A percentile compares a stretch with the other conserved stretches of the same genome.
Conservation (phyloP, 2,888 invertebrate genomes). For the Tolmerus cingulatus region DNA sequence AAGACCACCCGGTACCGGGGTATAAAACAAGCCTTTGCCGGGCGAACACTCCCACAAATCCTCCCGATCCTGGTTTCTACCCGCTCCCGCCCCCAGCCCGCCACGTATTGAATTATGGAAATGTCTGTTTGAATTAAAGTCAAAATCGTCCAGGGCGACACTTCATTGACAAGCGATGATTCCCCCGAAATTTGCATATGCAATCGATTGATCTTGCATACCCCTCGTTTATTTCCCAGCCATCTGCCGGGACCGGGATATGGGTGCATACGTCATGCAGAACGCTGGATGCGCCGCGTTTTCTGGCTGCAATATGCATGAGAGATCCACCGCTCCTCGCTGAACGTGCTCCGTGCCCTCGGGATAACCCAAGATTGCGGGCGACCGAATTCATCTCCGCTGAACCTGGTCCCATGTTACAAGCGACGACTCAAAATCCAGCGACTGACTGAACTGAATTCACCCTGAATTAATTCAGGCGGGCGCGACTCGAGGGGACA, state of each 20-base stretch:
- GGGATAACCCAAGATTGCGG: conserved; percentile 11
- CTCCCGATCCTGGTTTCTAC: neutral
- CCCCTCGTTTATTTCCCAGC: conserved; percentile 35
- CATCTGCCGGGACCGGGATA: conserved; percentile 1
- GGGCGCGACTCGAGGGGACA: neutral
- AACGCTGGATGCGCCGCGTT: neutral
- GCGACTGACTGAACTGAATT: conserved; percentile 1
- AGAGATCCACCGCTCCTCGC: neutral
- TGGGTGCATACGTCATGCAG: neutral
- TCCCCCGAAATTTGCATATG: conserved; percentile 40
- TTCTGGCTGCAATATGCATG: neutral
- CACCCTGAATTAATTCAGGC: conserved; percentile 11
- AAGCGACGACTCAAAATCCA: conserved; percentile 10
- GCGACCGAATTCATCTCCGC: conserved; percentile 36
- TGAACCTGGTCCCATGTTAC: neutral
- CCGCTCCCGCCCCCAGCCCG: neutral
- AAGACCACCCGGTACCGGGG: neutral
- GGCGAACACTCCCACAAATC: neutral
- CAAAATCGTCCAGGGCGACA: conserved; percentile 27
- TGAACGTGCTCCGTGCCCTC: neutral
- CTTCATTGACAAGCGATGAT: conserved; percentile 39
- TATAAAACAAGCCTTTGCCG: neutral
- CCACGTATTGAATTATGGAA: conserved; percentile 27
- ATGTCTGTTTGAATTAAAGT: conserved; percentile 38
- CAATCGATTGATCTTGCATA: conserved; percentile 38